These are phyloP conservation scores for Cyclina sinensis DNA, from an alignment of 1,140 invertebrate genomes.

Conservation along the genomic window DNA sequence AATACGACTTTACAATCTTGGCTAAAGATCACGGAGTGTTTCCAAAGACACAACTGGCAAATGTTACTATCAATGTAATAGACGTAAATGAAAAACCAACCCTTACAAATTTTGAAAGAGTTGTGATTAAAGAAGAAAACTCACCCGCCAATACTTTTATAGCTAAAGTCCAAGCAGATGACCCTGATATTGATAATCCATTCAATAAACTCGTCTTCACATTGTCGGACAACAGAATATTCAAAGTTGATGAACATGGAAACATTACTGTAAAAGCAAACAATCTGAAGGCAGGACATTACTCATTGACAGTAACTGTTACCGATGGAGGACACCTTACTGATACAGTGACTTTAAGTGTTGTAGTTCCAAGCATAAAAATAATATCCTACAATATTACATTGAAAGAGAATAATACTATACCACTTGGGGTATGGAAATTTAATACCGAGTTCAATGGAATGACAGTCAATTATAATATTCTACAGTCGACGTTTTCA, in stretches of 20 bases:
- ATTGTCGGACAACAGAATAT: not conserved
- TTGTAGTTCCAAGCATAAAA: not conserved
- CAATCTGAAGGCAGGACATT: not conserved
- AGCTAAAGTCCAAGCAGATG: not conserved
- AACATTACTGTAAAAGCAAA: not conserved
- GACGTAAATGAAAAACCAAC: slow-evolving; percentile 23
- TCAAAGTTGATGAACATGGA: not conserved
- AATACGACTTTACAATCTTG: not conserved
- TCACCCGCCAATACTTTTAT: not conserved
- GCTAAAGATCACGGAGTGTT: slow-evolving; percentile 7
- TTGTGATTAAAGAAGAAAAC: not conserved
- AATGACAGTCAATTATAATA: not conserved
- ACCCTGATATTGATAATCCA: slow-evolving; percentile 16
- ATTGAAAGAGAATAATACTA: not conserved
- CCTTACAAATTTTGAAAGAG: not conserved
- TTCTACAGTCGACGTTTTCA: not conserved
- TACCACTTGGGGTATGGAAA: not conserved
- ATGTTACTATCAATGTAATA: slow-evolving; percentile 6
- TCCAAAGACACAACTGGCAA: not conserved
- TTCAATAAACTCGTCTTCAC: not conserved
- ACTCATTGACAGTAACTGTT: not conserved
- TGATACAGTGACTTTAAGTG: not conserved
- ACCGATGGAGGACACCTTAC: not conserved
- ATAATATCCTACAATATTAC: not conserved
- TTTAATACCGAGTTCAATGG: not conserved